Evolutionary conservation across 1,140 invertebrate species (phyloP).

Genomic region (Drosophila pachea): DNA sequence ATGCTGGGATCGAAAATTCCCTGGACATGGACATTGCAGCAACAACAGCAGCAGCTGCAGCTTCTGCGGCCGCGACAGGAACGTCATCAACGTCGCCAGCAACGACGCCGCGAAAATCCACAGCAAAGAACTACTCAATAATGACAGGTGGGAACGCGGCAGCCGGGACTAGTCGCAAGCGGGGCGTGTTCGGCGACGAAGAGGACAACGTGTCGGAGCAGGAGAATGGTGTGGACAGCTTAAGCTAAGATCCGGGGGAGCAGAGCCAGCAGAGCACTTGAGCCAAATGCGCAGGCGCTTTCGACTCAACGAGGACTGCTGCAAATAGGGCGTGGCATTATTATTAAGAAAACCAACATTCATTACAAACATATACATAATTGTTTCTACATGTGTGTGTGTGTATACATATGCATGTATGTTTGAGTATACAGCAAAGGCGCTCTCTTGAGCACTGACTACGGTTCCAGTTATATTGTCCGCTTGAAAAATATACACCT

Average conservation of each 20-base stretch:
- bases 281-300: conserved; percentile 61
- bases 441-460: background rate
- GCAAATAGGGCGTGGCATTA: conserved; percentile 30
- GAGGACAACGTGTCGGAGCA: conserved; percentile 36
- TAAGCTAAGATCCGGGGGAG: conserved; percentile 21
- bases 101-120: conserved; percentile 24
- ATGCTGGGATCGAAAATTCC: conserved; percentile 1
- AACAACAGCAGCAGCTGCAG: background rate
- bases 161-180: conserved; percentile 43
- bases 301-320: conserved; percentile 29
- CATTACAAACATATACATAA: conserved; percentile 13
- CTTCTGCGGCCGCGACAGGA: background rate
- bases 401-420: background rate
- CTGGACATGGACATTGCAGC: conserved; percentile 29
- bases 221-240: conserved; percentile 7
- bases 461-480: conserved; percentile 1
- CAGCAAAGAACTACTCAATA: conserved; percentile 61
- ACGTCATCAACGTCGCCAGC: background rate
- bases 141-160: conserved; percentile 53
- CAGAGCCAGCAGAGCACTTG: conserved; percentile 11
- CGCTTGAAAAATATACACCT: background rate
- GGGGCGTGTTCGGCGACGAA: conserved; percentile 23
- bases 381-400: conserved; percentile 4
- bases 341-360: conserved; percentile 32
- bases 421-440: background rate